phyloP scores from a whole-genome alignment of 2,113 vertebrate species.

The Psittacula cyanocephala region DNA sequence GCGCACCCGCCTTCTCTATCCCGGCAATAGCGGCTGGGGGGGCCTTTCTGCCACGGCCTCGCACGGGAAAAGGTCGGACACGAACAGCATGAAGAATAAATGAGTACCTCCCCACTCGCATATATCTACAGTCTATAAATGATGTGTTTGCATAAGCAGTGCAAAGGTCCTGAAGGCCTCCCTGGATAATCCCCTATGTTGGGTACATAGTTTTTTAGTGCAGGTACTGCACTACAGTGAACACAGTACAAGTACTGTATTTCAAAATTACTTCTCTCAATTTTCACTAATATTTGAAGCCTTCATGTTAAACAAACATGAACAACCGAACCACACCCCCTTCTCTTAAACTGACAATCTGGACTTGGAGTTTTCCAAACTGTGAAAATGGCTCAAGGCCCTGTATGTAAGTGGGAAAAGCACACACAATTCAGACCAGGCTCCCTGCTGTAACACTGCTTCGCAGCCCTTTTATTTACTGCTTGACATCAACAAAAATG shows the following conservation, averaged over 20 bases:
- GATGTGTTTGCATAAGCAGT: no score
- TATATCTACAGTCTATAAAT: neutral
- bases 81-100: neutral
- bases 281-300: neutral
- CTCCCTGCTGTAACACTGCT: neutral
- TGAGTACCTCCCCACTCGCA: no score
- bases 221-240: neutral
- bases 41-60: neutral
- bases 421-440: neutral
- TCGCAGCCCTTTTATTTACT: neutral
- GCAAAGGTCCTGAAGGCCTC: neutral
- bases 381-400: neutral
- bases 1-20: neutral
- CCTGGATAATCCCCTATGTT: fast-evolving
- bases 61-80: neutral
- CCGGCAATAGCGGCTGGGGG: fast-evolving
- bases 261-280: neutral
- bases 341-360: neutral
- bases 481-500: neutral
- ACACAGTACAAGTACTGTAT: fast-evolving
- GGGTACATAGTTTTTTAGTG: neutral
- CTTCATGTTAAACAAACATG: fast-evolving
- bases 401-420: neutral
- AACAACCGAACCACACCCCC: neutral
- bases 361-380: neutral